Percentiles rank a stretch among this genome's conserved stretches.
Conservation (phyloP, 2,888 invertebrate genomes). For the Erebia aethiops region DNA sequence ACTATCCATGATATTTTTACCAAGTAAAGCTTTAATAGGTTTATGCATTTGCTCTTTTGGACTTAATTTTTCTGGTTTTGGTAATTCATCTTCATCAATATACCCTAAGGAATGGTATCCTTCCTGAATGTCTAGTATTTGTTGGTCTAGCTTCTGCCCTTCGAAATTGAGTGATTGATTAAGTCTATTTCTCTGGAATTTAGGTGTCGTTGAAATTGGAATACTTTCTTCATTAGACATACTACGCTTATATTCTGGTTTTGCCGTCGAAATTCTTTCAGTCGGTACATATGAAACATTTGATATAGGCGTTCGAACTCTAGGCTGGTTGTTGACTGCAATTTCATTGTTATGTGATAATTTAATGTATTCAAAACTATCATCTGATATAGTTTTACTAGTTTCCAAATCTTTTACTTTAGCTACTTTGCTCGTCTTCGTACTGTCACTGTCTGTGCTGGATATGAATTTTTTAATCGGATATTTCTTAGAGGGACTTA, state of each 20-base stretch:
- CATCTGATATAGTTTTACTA: conserved; percentile 70
- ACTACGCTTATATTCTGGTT: conserved; percentile 67
- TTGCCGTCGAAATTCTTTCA: conserved; percentile 61
- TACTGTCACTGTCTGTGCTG: conserved; percentile 66
- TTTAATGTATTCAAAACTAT: conserved; percentile 75
- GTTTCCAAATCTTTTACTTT: conserved; percentile 77
- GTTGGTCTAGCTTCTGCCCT: conserved; percentile 75
- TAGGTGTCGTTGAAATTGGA: conserved; percentile 66
- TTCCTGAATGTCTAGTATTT: conserved; percentile 77
- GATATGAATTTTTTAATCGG: conserved; percentile 74
- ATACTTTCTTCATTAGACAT: conserved; percentile 67
- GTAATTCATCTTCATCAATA: conserved; percentile 67
- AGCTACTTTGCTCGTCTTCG: conserved; percentile 73
- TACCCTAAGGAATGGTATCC: conserved; percentile 76
- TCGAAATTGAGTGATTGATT: conserved; percentile 79
- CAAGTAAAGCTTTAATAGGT: conserved; percentile 71
- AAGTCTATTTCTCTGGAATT: conserved; percentile 76
- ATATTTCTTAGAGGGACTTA: conserved; percentile 79
- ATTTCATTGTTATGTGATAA: conserved; percentile 75
- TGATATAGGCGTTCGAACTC: conserved; percentile 76
- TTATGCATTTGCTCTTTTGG: conserved; percentile 64
- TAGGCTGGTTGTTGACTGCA: conserved; percentile 76
- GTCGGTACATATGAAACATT: conserved; percentile 72
- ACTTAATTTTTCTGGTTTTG: conserved; percentile 50
- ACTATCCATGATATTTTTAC: conserved; percentile 79